Evolutionary conservation across 1,140 invertebrate genomes (phyloP), one percentile per base, ranked within the genome.

Genomic region (Matsumurasca onukii): DNA sequence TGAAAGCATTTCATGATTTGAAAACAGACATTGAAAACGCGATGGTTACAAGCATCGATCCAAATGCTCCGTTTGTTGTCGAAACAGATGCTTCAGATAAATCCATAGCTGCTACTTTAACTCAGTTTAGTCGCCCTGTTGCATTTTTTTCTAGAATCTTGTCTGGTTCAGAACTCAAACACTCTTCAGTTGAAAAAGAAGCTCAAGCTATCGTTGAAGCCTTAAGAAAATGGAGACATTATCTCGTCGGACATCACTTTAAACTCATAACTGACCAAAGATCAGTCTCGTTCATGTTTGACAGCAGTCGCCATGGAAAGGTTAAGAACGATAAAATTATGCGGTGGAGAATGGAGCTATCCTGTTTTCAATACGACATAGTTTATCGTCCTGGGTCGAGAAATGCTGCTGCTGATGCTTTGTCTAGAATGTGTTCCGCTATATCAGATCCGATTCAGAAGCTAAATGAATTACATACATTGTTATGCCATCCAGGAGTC

Each of bases 281-380:
- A 52, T 52, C 49, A 12, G 49, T 52, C 3, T 5, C 49, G 3
- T 52, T 52, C 22, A 52, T 52, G 57, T 29, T 61, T 31, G 25
- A 61, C 20, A 61, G 30, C 30, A 61, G 9, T 30, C 20, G 27
- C 12, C 57, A 61, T 31, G 57, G 57, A 5, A 61, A 20, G 22
- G 3, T 52, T 5, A 52, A 61, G 69, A 39, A 70, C 75, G 61
- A 20, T 55, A 49, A 68, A 61, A 61, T 27, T 9, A 61, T 29
- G 30, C 13, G 20, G 30, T 61, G 57, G 57, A 30, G 57, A 30
- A 9, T 25, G 22, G 57, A 61, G 20, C 30, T 61, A 20, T 61
- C 57, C 3, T 61, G 30, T 13, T 61, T 61, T 61, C 30, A 31
- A 3, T 25, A 27, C 27, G 27, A 61, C 30, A 29, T 61, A 25